Evolutionary conservation across 2,797 vertebrate genomes (phyloP), one percentile per base, ranked within the genome.

Genomic region (Rhincodon typus): DNA sequence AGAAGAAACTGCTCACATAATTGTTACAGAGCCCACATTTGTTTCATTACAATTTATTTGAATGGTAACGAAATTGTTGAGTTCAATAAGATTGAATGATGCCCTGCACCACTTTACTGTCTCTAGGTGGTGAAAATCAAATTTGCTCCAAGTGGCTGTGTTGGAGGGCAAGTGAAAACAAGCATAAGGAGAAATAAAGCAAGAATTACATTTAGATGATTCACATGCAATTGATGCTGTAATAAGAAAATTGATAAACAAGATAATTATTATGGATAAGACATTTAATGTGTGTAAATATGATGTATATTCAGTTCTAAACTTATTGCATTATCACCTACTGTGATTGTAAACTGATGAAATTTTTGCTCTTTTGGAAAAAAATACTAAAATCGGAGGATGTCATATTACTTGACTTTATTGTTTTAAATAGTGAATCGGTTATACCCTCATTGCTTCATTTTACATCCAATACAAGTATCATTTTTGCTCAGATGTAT

Each of bases 391-490:
- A 91, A 50, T 77, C 17, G 21, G 13, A 74, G 5, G 42, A 77
- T n/a, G 69, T 95, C 46, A 38, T 74, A 50, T 95, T 95, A 74
- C 27, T 77, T 53, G 46, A 95, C 46, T 96, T 96, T 96, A 96
- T 96, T 96, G 91, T 96, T 96, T 96, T 96, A 91, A 53, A 96
- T 96, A 97, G 96, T 96, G 96, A 96, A 97, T 97, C 97, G 97
- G 98, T 98, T 97, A 97, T 96, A 96, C 95, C 96, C 97, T 74
- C 97, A 96, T 97, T 96, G 96, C 96, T 96, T 96, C 97, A 95
- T 87, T 96, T 97, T 97, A 96, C 96, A 97, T 96, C 97, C 96
- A 97, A 95, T 97, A 97, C 94, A 97, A 96, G 96, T 57, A 90
- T 84, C 38, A 4, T 88, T 96, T 96, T 96, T 96, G 0, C 97